Evolutionary conservation across 35 echinoderm and acorn worm genomes (phyloP), one percentile per base, ranked within the genome.

Genomic region (Lytechinus pictus): DNA sequence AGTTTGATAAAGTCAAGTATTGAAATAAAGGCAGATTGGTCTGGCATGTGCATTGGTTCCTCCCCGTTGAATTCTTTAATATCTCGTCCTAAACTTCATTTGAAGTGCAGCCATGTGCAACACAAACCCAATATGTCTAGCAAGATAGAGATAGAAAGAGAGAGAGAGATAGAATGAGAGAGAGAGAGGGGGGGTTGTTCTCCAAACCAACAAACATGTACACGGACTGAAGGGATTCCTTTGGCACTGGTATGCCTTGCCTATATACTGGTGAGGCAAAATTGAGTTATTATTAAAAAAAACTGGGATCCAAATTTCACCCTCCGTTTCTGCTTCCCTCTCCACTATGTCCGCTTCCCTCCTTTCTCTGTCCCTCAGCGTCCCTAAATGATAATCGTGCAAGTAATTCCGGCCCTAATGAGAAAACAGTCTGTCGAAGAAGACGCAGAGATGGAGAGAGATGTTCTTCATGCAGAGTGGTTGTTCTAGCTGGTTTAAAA

Each of bases 41-140:
- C 52, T 93, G 92, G 10, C 92, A 93, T 93, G 92, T 93, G 92
- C 92, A 57, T 93, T 93, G 92, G 92, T 93, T 93, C 92, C 92
- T 57, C 54, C 53, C 53, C 52, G 55, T 54, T 93, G 92, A 54
- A 93, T 57, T 57, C 92, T 57, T 93, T 93, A 93, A 93, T 93
- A 93, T 93, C 92, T 57, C 54, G 11, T 93, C 27, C 29, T 54
- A 93, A 57, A 55, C 92, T 93, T 93, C 92, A 93, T 93, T 93
- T 55, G 92, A 93, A 57, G 92, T 93, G 52, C 92, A 93, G 29
- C 28, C 52, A 44, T 53, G 53, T 44, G 53, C 28, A 57, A 53
- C 92, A 93, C 52, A 24, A 28, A 12, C 28, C 21, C 92, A 54
- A 28, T 57, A 93, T 57, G 52, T 52, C 88, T 90, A 54, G 88